Evolutionary conservation across 2,888 invertebrate genomes (phyloP).

Genomic region (Abscondita cerata): DNA sequence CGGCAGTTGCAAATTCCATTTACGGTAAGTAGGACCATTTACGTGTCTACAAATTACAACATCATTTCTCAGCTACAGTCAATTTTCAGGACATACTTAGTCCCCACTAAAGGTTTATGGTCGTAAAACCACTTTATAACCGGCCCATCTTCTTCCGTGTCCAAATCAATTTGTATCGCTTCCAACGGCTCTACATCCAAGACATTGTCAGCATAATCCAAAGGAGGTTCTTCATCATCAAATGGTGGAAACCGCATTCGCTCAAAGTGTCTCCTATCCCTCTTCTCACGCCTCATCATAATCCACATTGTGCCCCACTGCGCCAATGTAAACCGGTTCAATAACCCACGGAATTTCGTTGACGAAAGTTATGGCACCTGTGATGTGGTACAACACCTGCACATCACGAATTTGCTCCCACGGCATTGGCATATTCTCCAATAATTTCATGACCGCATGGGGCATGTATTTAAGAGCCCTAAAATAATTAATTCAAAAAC

Average conservation of each 20-base stretch:
- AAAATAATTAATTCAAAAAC: constrained; percentile 19
- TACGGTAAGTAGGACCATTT: constrained; percentile 96
- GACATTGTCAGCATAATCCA: constrained; percentile 99
- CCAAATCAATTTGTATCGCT: constrained; percentile 98
- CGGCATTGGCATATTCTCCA: constrained; percentile 99
- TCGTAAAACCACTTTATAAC: constrained; percentile 99
- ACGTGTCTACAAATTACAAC: constrained; percentile 68
- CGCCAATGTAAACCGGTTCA: constrained; percentile 98
- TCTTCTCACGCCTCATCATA: constrained; percentile 99
- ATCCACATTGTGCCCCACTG: constrained; percentile 99
- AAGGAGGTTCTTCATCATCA: constrained; percentile 99
- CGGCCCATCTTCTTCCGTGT: constrained; percentile 90
- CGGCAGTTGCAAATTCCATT: constrained; percentile 95
- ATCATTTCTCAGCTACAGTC: background rate
- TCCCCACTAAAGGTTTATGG: constrained; percentile 93
- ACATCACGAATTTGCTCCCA: constrained; percentile 99
- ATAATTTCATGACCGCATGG: constrained; percentile 97
- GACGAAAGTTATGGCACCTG: constrained; percentile 99
- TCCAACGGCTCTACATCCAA: constrained; percentile 98
- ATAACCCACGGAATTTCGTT: constrained; percentile 99
- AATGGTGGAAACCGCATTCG: constrained; percentile 99
- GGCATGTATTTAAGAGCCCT: constrained; percentile 99
- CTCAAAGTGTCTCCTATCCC: constrained; percentile 98
- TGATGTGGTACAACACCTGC: constrained; percentile 97
- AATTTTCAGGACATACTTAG: constrained; percentile 66